These are phyloP conservation scores for Spinus olivaceus DNA, from an alignment of 2,797 vertebrate genomes.

Conservation along the genomic window DNA sequence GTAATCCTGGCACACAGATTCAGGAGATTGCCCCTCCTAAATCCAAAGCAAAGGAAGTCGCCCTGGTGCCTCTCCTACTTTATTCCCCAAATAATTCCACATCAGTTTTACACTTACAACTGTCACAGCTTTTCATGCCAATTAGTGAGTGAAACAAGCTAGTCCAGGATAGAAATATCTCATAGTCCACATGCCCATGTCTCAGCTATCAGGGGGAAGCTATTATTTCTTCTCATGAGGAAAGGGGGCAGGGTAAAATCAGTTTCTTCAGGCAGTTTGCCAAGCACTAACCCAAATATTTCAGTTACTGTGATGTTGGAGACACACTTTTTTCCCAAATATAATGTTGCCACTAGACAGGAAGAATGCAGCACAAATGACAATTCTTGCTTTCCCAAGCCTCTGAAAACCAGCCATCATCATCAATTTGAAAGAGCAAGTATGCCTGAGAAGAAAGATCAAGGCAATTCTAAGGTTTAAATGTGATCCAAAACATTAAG, in stretches of 20 bases:
- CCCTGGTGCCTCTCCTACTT: neutral
- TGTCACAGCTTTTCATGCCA: neutral
- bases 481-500: neutral
- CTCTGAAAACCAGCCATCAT: neutral
- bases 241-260: neutral
- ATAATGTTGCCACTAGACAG: neutral
- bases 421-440: neutral
- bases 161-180: neutral
- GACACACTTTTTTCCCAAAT: neutral
- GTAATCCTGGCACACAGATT: neutral
- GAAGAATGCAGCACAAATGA: conserved; percentile 11
- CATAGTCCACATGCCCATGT: neutral
- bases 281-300: neutral
- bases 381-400: neutral
- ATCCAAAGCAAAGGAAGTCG: neutral
- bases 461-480: conserved; percentile 8
- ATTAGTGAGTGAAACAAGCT: neutral
- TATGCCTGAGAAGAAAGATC: neutral
- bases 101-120: neutral
- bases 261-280: neutral
- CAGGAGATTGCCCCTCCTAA: neutral
- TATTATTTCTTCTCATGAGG: neutral
- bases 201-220: neutral
- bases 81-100: neutral
- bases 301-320: neutral